Evolutionary conservation across 2,888 invertebrate species (phyloP), one percentile per base, ranked within the genome.

Genomic region (Aphelenchoides bicaudatus): DNA sequence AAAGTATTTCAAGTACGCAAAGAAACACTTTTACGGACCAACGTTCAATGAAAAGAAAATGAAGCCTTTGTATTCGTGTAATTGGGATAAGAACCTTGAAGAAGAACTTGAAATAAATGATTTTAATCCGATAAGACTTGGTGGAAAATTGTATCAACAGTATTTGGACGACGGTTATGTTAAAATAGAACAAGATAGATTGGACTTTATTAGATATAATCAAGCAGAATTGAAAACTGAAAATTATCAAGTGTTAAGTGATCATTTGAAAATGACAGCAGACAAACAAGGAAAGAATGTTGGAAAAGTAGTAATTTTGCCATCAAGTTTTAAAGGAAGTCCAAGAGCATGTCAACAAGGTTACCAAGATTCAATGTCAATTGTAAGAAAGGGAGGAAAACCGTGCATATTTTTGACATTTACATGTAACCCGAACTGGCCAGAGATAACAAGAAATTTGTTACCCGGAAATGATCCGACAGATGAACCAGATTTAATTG

Each of bases 371-470:
- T 65, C 69, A 6, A 66, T 75, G 66, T 50, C 70, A 30, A 54
- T 68, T 31, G 71, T 74, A 16, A 56, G 68, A 5, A 39, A 56
- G 21, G 73, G 56, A 53, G 72, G 71, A 19, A 53, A 59, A 19
- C 71, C 73, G 6, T 59, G 64, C 57, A 43, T 78, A 2, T 79
- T 76, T 56, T 69, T 61, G 63, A 80, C 68, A 62, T 70, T 61
- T 78, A 81, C 66, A 59, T 81, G 38, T 68, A 77, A 75, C 58
- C 72, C 76, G 8, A 54, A 59, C 2, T 79, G 75, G 71, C 31
- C 39, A 27, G 78, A 79, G 53, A 74, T 79, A 13, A 39, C 31
- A 19, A 28, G 47, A n/a, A 39, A 52, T 8, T 43, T 75, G 1
- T 46, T 55, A 37, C 16, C 43, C 19, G 8, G 62, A 62, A 16